Evolutionary conservation across 2,797 vertebrate genomes (phyloP).

Genomic region (Molossus alvarezi): DNA sequence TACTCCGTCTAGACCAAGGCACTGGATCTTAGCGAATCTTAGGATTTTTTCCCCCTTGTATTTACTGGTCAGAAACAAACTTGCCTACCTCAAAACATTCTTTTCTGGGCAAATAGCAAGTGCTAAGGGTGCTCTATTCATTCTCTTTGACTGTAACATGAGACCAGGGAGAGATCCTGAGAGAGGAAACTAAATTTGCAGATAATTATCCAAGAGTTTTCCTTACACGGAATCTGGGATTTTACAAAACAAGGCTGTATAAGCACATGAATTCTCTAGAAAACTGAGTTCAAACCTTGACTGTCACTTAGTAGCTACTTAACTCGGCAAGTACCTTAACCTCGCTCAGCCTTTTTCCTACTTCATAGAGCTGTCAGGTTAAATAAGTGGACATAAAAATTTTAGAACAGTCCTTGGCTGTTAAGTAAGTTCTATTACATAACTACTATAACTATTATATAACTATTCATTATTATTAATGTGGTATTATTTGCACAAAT

Average conservation of each 20-base stretch:
- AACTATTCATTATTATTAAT: neutral
- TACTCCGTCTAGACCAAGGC: conserved; percentile 12
- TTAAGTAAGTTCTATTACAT: neutral
- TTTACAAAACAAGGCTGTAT: neutral
- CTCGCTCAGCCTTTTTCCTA: neutral
- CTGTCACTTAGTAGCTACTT: neutral
- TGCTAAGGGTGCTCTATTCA: neutral
- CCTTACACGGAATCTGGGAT: neutral
- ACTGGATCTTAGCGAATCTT: conserved; percentile 4
- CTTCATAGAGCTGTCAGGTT: neutral
- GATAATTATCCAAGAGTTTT: neutral
- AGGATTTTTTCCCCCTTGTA: neutral
- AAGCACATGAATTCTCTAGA: conserved; percentile 17
- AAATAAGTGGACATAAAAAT: neutral
- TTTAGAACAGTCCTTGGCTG: neutral
- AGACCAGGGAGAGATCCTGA: conserved; percentile 11
- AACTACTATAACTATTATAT: neutral
- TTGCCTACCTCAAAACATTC: neutral
- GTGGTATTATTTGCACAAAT: neutral
- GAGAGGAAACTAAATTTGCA: neutral
- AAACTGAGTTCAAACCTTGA: neutral
- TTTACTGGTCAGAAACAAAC: conserved; percentile 21
- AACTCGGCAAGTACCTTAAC: neutral
- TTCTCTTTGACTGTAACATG: neutral
- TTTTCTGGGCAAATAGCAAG: neutral